These are phyloP conservation scores for Ciconia boyciana DNA, from an alignment of 2,113 vertebrate species.

Conservation along the genomic window DNA sequence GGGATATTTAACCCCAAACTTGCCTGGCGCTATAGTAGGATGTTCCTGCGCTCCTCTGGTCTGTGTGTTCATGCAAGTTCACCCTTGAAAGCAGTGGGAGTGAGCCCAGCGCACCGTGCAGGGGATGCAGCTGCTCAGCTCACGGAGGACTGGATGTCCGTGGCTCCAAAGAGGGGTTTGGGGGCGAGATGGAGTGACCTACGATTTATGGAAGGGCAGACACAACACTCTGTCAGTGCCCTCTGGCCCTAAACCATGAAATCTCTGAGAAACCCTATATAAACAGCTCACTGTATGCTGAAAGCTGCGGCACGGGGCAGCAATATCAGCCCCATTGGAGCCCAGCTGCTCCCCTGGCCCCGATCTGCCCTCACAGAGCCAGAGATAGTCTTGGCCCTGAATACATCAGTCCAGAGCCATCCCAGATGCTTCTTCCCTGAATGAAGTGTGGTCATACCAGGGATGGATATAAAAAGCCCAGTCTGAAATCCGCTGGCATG, in stretches of 20 bases:
- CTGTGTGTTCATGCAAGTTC: fast-evolving
- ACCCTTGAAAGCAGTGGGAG: background rate
- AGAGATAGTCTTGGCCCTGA: background rate
- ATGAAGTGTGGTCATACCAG: background rate
- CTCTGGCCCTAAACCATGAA: background rate
- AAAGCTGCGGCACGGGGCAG: background rate
- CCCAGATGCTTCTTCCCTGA: background rate
- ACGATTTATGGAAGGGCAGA: background rate
- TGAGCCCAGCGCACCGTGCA: fast-evolving
- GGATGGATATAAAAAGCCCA: background rate
- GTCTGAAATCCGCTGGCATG: background rate
- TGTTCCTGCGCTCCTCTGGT: background rate
- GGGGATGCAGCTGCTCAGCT: background rate
- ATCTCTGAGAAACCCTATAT: background rate
- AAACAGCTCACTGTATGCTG: background rate
- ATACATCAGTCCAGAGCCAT: background rate
- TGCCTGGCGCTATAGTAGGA: background rate
- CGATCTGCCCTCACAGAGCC: background rate
- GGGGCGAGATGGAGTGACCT: background rate
- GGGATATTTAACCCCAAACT: background rate
- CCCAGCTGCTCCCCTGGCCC: background rate
- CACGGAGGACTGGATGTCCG: fast-evolving
- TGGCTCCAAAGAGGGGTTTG: background rate
- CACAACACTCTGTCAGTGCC: background rate
- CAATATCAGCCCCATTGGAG: background rate